Base-by-base conservation (phyloP, 2,113 vertebrate genomes). In the Lepisosteus osseus region DNA sequence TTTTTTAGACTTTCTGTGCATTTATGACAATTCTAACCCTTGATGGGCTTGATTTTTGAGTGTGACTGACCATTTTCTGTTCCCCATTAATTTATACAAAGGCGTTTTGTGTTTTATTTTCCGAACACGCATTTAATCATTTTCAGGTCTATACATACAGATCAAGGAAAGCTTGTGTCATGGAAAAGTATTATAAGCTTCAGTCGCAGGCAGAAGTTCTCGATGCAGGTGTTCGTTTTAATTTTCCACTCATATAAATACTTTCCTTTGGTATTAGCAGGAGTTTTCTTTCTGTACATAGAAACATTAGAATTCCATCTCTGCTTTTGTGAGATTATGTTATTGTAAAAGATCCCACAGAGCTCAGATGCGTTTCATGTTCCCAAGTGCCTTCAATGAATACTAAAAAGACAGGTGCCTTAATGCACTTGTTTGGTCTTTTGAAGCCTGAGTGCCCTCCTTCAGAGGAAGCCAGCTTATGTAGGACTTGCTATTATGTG, bases 401-500 rank as follows among this genome's bases (percentile, higher is more conserved):
- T 72, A 63, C 44, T 51, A 68, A 43, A 47, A 72, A 66, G 44
- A 47, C 69, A 73, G 77, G 69, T 75, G 68, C 47, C 9, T 43
- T 56, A 76, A 75, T 44, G n/a, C 67, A 7, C 64, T 65, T 51
- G 45, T 61, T 73, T 41, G 70, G 66, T 65, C 64, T 68, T 67
- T 73, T 70, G 44, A 63, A 56, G 42, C 51, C 61, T 61, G 3
- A 66, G 61, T 76, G 47, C 40, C 65, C 74, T 41, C 74, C 68
- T 14, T 62, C 72, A 41, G 68, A 63, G 40, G n/a, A 3, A 13
- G 12, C 41, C 54, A 43, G 73, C 42, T 72, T 29, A 69, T 57
- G 68, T 59, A 63, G 45, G 67, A 74, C 59, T 57, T 59, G 71
- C 73, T 54, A 71, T 82, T 71, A 54, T 77, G n/a, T 61, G 74